Conservation (phyloP, 53 echinoderm and acorn worm genomes). For the Temnopleurus reevesii region DNA sequence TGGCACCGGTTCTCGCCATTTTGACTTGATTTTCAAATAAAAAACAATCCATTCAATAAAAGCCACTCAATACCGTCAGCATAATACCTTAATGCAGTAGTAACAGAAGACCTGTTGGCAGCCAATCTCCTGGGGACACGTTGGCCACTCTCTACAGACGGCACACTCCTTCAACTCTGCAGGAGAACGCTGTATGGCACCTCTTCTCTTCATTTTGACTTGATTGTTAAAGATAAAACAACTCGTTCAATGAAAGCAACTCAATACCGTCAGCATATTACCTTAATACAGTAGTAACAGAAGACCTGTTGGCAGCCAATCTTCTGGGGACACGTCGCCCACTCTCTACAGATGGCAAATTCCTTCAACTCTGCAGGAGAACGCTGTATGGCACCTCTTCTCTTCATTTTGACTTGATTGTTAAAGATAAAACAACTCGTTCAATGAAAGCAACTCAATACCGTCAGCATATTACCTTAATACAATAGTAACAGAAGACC, state of each 20-base stretch:
- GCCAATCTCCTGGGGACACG: conserved; percentile 83
- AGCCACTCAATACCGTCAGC: too few relatives aligned
- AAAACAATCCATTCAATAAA: too few relatives aligned
- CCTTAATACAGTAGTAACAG: conserved; percentile 92
- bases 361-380: conserved; percentile 64
- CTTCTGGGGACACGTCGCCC: conserved; percentile 81
- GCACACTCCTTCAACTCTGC: conserved; percentile 82
- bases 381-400: conserved; percentile 28
- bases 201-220: conserved; percentile 11
- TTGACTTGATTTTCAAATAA: too few relatives aligned
- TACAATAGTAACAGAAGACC: conserved; percentile 93
- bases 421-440: too few relatives aligned
- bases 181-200: conserved; percentile 44
- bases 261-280: too few relatives aligned
- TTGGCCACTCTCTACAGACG: conserved; percentile 96
- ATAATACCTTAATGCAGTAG: conserved; percentile 92
- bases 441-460: too few relatives aligned
- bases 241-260: too few relatives aligned
- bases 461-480: too few relatives aligned
- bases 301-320: conserved; percentile 89
- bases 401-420: too few relatives aligned
- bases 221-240: too few relatives aligned
- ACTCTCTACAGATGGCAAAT: conserved; percentile 89
- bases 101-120: conserved; percentile 94
- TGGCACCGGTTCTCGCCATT: background rate